Evolutionary conservation across 2,797 vertebrate species (phyloP).

Genomic region (Jordanella pulchra): DNA sequence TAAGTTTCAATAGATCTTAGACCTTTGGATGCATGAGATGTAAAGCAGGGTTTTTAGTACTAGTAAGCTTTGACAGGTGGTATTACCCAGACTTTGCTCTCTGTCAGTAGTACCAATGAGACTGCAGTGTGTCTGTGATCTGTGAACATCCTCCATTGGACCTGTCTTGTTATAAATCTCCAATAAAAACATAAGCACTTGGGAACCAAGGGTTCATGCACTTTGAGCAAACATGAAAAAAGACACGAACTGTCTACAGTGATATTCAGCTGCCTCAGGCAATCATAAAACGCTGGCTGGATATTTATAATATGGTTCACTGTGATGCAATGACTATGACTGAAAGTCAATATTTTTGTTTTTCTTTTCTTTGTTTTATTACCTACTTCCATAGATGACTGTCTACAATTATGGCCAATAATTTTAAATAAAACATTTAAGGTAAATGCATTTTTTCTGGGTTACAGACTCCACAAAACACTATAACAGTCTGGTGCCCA

Average conservation of each 20-base stretch:
- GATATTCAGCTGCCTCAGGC: slow-evolving; percentile 14
- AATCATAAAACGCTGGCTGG: slow-evolving; percentile 1
- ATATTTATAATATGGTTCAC: not conserved
- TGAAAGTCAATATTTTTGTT: not conserved
- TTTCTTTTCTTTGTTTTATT: not conserved
- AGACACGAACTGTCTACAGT: not conserved
- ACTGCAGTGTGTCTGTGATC: slow-evolving; percentile 31
- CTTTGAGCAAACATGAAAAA: slow-evolving; percentile 2
- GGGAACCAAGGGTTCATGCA: slow-evolving; percentile 9
- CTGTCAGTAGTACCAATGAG: slow-evolving; percentile 24
- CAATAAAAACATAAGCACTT: slow-evolving; percentile 15
- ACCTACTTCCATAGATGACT: not conserved
- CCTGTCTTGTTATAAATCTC: slow-evolving; percentile 27
- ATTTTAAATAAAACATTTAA: not conserved
- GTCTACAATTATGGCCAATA: not conserved
- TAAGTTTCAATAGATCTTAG: slow-evolving; percentile 28
- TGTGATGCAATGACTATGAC: not conserved
- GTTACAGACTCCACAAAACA: too few species aligned
- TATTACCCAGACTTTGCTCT: slow-evolving; percentile 21
- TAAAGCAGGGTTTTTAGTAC: slow-evolving; percentile 19
- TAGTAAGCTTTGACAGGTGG: slow-evolving; percentile 7
- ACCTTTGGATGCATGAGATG: slow-evolving; percentile 7
- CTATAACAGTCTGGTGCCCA: too few species aligned
- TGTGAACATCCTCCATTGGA: slow-evolving; percentile 24
- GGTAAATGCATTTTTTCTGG: not conserved